Conservation (phyloP, 2,888 invertebrate genomes). For the Noctua janthina region DNA sequence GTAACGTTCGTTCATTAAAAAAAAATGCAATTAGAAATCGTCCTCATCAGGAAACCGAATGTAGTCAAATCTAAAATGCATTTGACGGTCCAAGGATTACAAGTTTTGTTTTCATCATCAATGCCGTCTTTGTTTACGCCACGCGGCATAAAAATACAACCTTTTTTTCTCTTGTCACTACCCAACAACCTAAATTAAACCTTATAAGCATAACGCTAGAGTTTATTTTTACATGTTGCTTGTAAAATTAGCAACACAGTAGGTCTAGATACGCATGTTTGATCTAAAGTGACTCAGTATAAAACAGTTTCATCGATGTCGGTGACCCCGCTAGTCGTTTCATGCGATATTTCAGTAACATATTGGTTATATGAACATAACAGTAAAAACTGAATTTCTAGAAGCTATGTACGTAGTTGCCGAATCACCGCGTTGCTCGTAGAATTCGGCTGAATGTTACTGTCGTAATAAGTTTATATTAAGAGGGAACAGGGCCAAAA, state of each 20-base stretch:
- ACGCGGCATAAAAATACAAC: constrained; percentile 18
- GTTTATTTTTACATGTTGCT: constrained; percentile 7
- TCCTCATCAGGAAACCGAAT: constrained; percentile 2
- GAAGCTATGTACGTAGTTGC: neutral
- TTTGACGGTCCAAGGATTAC: constrained; percentile 43
- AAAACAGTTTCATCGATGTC: constrained; percentile 43
- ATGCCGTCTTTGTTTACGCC: constrained; percentile 53
- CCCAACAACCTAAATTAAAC: neutral
- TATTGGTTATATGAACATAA: constrained; percentile 12
- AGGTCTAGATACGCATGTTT: constrained; percentile 34
- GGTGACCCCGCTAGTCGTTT: constrained; percentile 43
- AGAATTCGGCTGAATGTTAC: constrained; percentile 28
- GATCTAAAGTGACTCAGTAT: constrained; percentile 43
- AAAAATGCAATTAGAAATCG: constrained; percentile 28
- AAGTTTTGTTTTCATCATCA: constrained; percentile 33
- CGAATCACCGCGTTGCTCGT: constrained; percentile 16
- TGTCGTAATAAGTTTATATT: neutral
- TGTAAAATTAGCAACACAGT: constrained; percentile 26
- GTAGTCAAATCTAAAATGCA: constrained; percentile 42
- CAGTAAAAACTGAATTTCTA: constrained; percentile 20
- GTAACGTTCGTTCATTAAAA: neutral
- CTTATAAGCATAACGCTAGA: rapidly evolving
- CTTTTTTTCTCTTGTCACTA: neutral
- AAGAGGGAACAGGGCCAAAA: too few species aligned
- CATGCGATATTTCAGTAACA: constrained; percentile 32